Evolutionary conservation across 2,797 vertebrate genomes (phyloP), one percentile per base, ranked within the genome.

Genomic region (Sebastes hopkinsi): DNA sequence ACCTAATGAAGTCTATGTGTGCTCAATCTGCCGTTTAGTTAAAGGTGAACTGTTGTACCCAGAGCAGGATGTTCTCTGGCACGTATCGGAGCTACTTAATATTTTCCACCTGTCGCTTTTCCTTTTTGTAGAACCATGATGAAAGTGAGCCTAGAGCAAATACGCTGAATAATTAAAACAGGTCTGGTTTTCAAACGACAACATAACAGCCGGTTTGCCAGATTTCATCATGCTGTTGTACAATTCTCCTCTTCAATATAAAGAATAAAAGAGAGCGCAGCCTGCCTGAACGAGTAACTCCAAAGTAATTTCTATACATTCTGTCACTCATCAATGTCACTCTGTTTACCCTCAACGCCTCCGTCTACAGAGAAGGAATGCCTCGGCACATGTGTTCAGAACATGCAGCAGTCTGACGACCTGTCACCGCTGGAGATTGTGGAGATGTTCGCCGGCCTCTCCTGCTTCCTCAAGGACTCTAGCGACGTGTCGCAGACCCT

Each of bases 401-500:
- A 99, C 95, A 99, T 99, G 99, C 98, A 99, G 93, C 98, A 99
- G 85, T 99, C 98, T 0, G 98, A 99, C 32, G 99, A 99, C 86
- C 96, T 99, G 75, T 99, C 97, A 25, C 97, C 98, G 0, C 88
- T 99, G 88, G 98, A 99, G 95, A 99, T 99, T n/a, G 98, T 99
- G 71, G 99, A 99, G 92, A 99, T 99, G 98, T 99, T 99, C 81
- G 96, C 97, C 55, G 98, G 97, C 22, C 97, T 99, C 73, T 99
- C 98, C 82, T 99, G 99, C 91, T 99, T 99, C 92, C 97, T 99
- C 77, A 99, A 99, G 93, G 99, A 99, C 92, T 99, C 99, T 87
- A 99, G 98, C 77, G 97, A 98, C 66, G 97, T 99, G 68, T 99
- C 99, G 0, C 98, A 99, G 92, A 98, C 97, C 0, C 94, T 99